Evolutionary conservation across 2,113 vertebrate species (phyloP).

Genomic region (Petrocephalus microphthalmus): DNA sequence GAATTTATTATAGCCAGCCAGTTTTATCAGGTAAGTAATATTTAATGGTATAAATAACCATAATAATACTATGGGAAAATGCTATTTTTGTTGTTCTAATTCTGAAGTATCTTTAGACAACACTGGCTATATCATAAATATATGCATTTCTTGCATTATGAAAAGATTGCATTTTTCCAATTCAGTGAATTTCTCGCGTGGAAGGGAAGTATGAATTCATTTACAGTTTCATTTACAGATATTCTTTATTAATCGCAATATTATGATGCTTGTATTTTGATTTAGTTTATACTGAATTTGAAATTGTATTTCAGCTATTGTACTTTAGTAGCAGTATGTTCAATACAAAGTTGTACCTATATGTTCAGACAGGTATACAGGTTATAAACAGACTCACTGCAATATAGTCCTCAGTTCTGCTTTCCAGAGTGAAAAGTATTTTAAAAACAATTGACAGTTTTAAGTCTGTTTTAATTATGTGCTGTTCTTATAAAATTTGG

Average conservation of each 20-base stretch:
- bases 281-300: not conserved
- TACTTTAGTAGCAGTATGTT: not conserved
- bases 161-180: not conserved
- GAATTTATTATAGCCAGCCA: not conserved
- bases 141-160: not conserved
- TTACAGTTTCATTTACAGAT: not conserved
- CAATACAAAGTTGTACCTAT: not conserved
- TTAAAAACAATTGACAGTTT: not conserved
- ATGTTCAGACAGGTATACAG: not conserved
- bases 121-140: not conserved
- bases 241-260: not conserved
- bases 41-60: not conserved
- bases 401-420: not conserved
- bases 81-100: not conserved
- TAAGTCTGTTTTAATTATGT: not conserved
- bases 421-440: not conserved
- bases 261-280: not conserved
- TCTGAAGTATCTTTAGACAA: not conserved
- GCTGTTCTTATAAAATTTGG: not conserved
- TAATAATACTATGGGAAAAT: not conserved
- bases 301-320: not conserved
- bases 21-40: conserved; percentile 20
- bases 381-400: not conserved
- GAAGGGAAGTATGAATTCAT: not conserved
- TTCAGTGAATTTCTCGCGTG: not conserved